Evolutionary conservation across 2,797 vertebrate species (phyloP).

Genomic region (Aldrovandia affinis): DNA sequence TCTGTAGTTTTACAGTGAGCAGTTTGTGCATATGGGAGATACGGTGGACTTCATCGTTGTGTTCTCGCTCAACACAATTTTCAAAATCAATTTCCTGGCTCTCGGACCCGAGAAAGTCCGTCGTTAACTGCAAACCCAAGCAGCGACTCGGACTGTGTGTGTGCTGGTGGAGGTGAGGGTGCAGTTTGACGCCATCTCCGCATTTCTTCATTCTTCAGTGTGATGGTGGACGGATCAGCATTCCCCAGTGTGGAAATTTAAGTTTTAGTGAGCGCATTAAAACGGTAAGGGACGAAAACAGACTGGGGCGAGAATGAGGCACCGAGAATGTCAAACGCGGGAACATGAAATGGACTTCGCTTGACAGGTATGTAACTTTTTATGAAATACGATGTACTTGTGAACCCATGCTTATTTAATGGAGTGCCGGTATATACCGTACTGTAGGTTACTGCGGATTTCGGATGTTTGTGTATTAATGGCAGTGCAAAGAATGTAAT

Average conservation of each 20-base stretch:
- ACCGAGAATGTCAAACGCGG: not conserved
- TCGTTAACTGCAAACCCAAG: conserved; percentile 2
- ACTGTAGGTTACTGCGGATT: not conserved
- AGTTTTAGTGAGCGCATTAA: not conserved
- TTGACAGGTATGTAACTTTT: conserved; percentile 6
- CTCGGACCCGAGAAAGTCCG: not conserved
- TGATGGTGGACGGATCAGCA: not conserved
- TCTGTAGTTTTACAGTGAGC: not conserved
- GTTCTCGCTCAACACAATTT: too few relatives aligned
- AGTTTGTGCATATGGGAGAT: not conserved
- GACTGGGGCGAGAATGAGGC: not conserved
- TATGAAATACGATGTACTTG: not conserved
- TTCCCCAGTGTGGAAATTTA: conserved; percentile 1
- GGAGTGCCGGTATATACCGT: not conserved
- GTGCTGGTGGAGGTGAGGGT: not conserved
- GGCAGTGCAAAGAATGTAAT: not conserved
- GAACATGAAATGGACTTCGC: not conserved
- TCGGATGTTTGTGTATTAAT: not conserved
- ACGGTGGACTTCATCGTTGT: not conserved
- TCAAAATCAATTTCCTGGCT: too few relatives aligned
- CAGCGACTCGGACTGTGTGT: not conserved
- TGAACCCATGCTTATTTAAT: not conserved
- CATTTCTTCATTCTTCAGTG: not conserved
- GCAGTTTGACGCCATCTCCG: conserved; percentile 16
- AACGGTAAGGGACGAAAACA: not conserved